Evolutionary conservation across 53 echinoderm and acorn worm genomes (phyloP), one percentile per base, ranked within the genome.

Genomic region (Temnopleurus reevesii): DNA sequence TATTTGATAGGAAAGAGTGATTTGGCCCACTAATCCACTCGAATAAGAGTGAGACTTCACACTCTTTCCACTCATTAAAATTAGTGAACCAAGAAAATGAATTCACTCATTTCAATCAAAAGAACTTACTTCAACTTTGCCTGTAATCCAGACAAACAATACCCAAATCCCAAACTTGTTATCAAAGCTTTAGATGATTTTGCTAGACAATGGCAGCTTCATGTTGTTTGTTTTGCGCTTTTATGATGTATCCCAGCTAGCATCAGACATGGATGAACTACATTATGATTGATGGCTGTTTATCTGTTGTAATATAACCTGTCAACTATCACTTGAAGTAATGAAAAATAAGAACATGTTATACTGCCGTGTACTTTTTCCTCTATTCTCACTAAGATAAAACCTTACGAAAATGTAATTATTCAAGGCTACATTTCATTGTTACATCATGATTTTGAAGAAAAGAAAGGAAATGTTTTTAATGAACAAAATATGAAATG

Each of bases 211-310:
- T 71, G 71, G 71, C 23, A 71, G 71, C 36, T 71, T 71, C 41
- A 71, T 71, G 71, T 38, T 71, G 71, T 71, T 71, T 71, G 71
- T 71, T 71, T 71, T n/a, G 71, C 21, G 71, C 41, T 41, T 55
- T 43, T 71, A 71, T 71, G 21, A 41, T 38, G 44, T 41, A 71
- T 71, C 71, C 0, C 18, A 34, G 21, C 10, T 43, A 13, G 23
- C 8, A 41, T 21, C 21, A 71, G 71, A 71, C 71, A 71, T 38
- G 71, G 19, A 38, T 23, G 71, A 71, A 38, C 71, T 71, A 6
- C 43, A 18, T n/a, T 2, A 41, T 43, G 71, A 71, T 71, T 71
- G 71, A 71, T 71, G 71, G 41, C 2, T 71, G 71, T 71, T 71
- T 71, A 71, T 71, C 71, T 71, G 23, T 71, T 71, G 21, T 71